Conservation (phyloP, 2,113 vertebrate species). For the Zingel zingel region DNA sequence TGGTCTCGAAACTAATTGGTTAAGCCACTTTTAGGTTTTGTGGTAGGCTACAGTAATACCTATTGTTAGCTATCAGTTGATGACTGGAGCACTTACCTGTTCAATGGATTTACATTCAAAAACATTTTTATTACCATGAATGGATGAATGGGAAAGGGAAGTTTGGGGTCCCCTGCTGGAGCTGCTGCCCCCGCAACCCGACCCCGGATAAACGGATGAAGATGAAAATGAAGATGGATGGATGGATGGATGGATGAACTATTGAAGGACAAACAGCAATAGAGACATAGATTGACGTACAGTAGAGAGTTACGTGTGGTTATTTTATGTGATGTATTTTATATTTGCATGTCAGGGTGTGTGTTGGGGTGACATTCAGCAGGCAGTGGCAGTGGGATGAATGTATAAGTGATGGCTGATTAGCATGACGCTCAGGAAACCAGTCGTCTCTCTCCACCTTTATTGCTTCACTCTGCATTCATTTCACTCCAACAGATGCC, state of each 20-base stretch:
- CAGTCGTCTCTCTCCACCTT: constrained; percentile 64
- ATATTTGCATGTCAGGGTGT: background rate
- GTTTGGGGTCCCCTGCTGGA: too few species aligned
- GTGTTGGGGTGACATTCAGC: constrained; percentile 60
- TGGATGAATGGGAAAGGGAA: background rate
- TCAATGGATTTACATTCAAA: constrained; percentile 6
- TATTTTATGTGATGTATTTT: background rate
- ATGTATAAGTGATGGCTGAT: constrained; percentile 74
- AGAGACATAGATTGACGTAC: background rate
- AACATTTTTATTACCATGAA: background rate
- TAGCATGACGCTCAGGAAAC: constrained; percentile 75
- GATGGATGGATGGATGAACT: background rate
- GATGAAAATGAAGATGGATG: too few species aligned
- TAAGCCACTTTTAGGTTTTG: background rate
- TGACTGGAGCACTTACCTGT: background rate
- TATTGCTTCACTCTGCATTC: constrained; percentile 78
- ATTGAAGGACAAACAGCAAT: background rate
- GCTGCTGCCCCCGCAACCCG: too few species aligned
- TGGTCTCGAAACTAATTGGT: background rate
- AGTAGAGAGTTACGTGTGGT: background rate
- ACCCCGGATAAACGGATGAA: too few species aligned
- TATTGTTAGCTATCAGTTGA: background rate
- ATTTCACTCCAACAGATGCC: constrained; percentile 64
- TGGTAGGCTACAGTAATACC: background rate
- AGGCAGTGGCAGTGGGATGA: constrained; percentile 64